Evolutionary conservation across 2,797 vertebrate genomes (phyloP), one percentile per base, ranked within the genome.

Genomic region (Enteromius treurensis): DNA sequence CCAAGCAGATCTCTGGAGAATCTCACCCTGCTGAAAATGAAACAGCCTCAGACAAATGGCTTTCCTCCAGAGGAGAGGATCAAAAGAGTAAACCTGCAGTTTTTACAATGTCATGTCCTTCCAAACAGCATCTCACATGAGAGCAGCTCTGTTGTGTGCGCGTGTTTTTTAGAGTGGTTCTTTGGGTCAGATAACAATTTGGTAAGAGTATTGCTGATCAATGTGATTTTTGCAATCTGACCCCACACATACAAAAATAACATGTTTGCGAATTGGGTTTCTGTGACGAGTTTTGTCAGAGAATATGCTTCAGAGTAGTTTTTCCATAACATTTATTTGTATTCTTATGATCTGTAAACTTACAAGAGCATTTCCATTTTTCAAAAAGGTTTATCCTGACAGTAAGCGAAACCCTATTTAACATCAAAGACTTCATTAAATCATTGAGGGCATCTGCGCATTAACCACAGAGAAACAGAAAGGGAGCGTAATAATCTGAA

Each of bases 61-160:
- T 88, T 87, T 89, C 86, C 93, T 91, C 91, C 90, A 86, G 91
- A 93, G 92, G 77, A 91, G 90, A 88, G 87, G 92, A 92, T 92
- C 89, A 93, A 93, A 91, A 89, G 89, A 92, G 88, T 88, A 88
- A 90, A 91, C 91, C 88, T 88, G 90, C 88, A 90, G 84, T 93
- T 93, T 93, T 92, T 91, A 93, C 92, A 94, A 93, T 92, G 92
- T 85, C 92, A 89, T 94, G 92, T 91, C 92, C 92, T 92, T 94
- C 92, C 88, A 90, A 90, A 86, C 89, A 90, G 89, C 88, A 80
- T 89, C 90, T 90, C 76, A 6, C 67, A 73, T 79, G 42, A 86
- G 1, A 76, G 70, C 80, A 74, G 55, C 17, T 58, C 64, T 42
- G 23, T 19, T 77, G 75, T 77, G 37, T 10, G n/a, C 4, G 42